Percentiles rank a stretch among this genome's conserved stretches.
Conservation (phyloP, 2,888 invertebrate species). For the Diplazon laetatorius region DNA sequence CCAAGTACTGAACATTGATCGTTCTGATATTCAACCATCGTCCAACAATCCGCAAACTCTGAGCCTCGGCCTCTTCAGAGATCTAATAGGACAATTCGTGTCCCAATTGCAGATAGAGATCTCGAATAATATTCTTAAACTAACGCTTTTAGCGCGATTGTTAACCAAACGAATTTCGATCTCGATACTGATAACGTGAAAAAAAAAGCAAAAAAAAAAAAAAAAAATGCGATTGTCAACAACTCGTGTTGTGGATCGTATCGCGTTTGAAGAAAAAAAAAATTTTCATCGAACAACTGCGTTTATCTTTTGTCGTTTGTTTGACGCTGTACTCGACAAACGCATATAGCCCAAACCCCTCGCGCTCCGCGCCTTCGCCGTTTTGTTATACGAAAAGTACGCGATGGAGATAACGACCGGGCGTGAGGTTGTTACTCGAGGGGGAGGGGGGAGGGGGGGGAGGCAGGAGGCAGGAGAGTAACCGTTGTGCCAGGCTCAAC, state of each 20-base stretch:
- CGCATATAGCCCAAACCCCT: slow-evolving; percentile 9
- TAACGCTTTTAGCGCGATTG: neutral
- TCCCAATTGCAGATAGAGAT: neutral
- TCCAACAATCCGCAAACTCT: no score
- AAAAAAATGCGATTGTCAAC: slow-evolving; percentile 16
- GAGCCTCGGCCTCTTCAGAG: no score
- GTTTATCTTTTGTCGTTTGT: slow-evolving; percentile 18
- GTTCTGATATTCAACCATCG: no score
- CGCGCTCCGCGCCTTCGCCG: neutral
- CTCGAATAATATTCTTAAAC: neutral
- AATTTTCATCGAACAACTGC: no score
- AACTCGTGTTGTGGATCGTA: slow-evolving; percentile 3
- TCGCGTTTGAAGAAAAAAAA: neutral
- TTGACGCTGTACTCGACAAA: slow-evolving; percentile 29
- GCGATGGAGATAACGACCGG: slow-evolving; percentile 63
- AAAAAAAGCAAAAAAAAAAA: no score
- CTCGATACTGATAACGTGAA: slow-evolving; percentile 2
- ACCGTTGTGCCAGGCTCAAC: slow-evolving; percentile 60
- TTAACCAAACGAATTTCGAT: slow-evolving; percentile 24
- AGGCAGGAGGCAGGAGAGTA: slow-evolving; percentile 47
- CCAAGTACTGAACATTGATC: no score
- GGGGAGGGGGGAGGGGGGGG: no score
- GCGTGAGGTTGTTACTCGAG: slow-evolving; percentile 58
- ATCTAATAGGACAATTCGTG: no score
- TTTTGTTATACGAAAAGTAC: slow-evolving; percentile 40